Evolutionary conservation across 1,140 invertebrate genomes (phyloP).

Genomic region (Steinernema khuongi): DNA sequence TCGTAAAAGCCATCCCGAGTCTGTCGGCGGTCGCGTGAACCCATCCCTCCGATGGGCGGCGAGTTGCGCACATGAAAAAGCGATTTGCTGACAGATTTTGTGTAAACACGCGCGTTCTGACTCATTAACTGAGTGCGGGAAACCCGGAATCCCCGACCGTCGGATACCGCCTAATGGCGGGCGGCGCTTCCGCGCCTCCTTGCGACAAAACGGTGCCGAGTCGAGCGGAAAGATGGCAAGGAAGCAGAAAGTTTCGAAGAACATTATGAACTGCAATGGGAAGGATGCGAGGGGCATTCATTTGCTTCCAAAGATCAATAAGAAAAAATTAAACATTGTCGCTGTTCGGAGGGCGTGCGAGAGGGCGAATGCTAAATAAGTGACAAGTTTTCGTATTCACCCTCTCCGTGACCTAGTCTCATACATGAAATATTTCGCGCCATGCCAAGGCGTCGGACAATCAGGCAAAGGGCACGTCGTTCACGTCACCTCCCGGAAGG

Average conservation of each 20-base stretch:
- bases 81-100: conserved; percentile 11
- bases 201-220: neutral
- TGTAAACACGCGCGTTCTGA: conserved; percentile 16
- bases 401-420: neutral
- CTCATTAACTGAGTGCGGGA: conserved; percentile 1
- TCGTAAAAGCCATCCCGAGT: conserved; percentile 5
- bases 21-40: conserved; percentile 1
- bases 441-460: neutral
- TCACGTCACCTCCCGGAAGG: neutral
- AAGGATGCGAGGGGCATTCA: neutral
- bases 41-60: neutral
- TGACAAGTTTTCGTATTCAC: neutral
- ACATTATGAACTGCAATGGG: neutral
- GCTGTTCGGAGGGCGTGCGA: neutral
- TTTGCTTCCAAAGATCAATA: conserved; percentile 13
- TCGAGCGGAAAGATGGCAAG: neutral
- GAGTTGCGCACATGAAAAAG: conserved; percentile 1
- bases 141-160: neutral
- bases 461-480: neutral
- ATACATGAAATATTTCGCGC: neutral
- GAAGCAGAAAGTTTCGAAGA: neutral
- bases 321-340: conserved; percentile 17
- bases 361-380: neutral
- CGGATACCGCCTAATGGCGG: neutral
- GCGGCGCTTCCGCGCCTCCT: neutral